Base-by-base conservation (phyloP, 2,797 vertebrate genomes). In the Poliocrania exsul region DNA sequence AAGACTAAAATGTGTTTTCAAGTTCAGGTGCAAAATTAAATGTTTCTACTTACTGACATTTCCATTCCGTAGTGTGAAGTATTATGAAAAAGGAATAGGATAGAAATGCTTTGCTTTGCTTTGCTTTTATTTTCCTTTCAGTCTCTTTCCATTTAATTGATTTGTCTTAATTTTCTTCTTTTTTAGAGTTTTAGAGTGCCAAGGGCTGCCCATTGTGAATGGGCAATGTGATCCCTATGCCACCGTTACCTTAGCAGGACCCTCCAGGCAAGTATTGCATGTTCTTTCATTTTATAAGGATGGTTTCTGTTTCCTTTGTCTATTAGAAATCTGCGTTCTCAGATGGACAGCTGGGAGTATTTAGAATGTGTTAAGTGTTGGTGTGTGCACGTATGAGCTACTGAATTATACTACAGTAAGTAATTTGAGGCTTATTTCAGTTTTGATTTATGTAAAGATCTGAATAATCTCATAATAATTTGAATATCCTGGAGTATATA, bases 141-240 rank as follows among this genome's bases (percentile, higher is more conserved):
- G 6, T 35, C 8, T 91, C 24, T 61, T 89, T 49, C 29, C 14
- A 23, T 77, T 73, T 66, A 21, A 57, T 51, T 53, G 54, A 80
- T 60, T 56, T 25, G 24, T 79, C 31, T 75, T 49, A 1, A 3
- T 73, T 73, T 53, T 70, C 17, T 82, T 82, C 35, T 87, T 90
- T 89, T 92, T 40, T 97, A 99, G 99, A 90, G 99, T 99, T 96
- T 94, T 99, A 82, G 99, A 99, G 98, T 99, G 99, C 97, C 98
- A 99, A 96, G 99, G 99, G 79, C 98, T 99, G 60, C 99, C 99
- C 10, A 99, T 99, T 25, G 99, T 99, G 92, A 99, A 99, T 0
- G 99, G 99, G n/a, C 99, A 99, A 61, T 99, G 99, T 62, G 99
- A 99, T 96, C 99, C 99, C 35, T 99, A 99, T 0, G 99, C 99